Base-by-base conservation (phyloP, 2,797 vertebrate genomes). In the Muraenolepis orangiensis region DNA sequence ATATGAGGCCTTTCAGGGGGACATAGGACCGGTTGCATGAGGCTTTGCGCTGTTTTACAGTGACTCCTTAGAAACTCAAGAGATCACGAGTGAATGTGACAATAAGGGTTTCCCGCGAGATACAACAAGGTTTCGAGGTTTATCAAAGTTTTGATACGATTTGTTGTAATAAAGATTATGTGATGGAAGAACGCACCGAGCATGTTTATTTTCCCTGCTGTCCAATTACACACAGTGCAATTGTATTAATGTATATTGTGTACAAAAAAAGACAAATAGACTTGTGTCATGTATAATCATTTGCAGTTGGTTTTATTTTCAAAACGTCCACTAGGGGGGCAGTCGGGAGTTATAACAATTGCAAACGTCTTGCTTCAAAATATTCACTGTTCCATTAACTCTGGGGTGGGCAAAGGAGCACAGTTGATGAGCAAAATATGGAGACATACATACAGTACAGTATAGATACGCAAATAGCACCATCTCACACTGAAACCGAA, bases 401-500 rank as follows among this genome's bases (percentile, higher is more conserved):
- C 90, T 89, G 83, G 91, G 89, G 83, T 86, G 89, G 84, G 89
- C 90, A 88, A 88, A 89, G 88, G 91, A 89, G 83, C 87, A 92
- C 89, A 92, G 86, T 87, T 89, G 74, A 86, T 90, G 88, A 89
- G 89, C 88, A 90, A 80, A 84, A 88, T 66, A 64, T 57, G 51
- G 80, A 80, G 80, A 91, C 88, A 70, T 84, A 90, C 85, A 86
- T 89, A 90, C 89, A 90, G 89, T 91, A 91, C 87, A 64, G 57
- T 64, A 64, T 64, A 89, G 82, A 90, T 89, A 89, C 91, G 91
- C 91, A 88, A 90, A 93, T 91, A 93, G 91, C 91, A 91, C 91
- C 90, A 20, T 87, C 89, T 91, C 85, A 93, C 90, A 93, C 84
- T 85, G 57, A 34, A 34, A 34, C 32, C 3, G 87, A 91, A 89